phyloP scores from a whole-genome alignment of 2,797 vertebrate species.

The Semotilus atromaculatus region DNA sequence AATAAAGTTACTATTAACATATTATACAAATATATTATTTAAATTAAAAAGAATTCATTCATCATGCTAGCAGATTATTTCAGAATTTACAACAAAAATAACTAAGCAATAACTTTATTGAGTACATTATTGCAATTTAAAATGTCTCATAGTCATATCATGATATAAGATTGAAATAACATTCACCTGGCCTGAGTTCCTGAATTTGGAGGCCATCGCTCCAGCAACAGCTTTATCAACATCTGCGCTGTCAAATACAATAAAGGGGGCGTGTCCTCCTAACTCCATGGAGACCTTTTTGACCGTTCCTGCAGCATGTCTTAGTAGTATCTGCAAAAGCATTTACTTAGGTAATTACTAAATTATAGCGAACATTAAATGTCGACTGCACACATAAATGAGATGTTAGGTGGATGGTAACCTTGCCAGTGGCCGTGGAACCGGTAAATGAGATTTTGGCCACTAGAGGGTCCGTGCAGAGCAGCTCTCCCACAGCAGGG shows the following conservation, averaged over 20 bases:
- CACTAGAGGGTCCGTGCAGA: constrained; percentile 92
- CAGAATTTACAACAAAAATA: not conserved
- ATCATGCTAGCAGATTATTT: not conserved
- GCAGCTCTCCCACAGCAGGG: constrained; percentile 83
- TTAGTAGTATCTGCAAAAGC: constrained; percentile 83
- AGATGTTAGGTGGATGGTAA: constrained; percentile 53
- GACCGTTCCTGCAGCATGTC: constrained; percentile 86
- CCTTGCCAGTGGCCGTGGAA: constrained; percentile 95
- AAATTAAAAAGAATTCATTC: not conserved
- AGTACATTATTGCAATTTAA: not conserved
- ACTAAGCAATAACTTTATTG: not conserved
- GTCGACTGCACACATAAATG: not conserved
- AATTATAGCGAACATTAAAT: not conserved
- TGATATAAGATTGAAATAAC: not conserved
- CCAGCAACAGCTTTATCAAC: constrained; percentile 87
- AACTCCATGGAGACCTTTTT: constrained; percentile 97
- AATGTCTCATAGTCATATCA: not conserved
- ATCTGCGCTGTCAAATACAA: constrained; percentile 92
- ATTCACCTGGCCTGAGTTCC: constrained; percentile 92
- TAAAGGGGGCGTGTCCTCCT: constrained; percentile 94
- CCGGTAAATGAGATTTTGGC: constrained; percentile 96
- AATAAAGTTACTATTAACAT: not conserved
- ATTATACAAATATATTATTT: not conserved
- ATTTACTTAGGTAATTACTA: not conserved
- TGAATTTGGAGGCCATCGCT: constrained; percentile 92